These are phyloP conservation scores for Philaethria dido DNA, from an alignment of 2,888 invertebrate genomes.

Conservation along the genomic window DNA sequence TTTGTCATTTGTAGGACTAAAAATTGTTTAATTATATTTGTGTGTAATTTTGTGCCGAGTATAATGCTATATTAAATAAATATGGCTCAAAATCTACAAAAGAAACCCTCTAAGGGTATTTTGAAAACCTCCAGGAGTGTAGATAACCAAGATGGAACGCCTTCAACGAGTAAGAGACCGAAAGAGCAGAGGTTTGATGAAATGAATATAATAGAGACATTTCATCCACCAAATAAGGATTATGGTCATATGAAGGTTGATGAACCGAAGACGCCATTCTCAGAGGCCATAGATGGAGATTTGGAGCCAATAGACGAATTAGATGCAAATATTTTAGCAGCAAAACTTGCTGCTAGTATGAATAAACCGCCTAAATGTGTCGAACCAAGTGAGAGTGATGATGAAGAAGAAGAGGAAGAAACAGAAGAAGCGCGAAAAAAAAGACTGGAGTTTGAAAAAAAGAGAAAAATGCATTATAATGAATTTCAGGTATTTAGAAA, in stretches of 20 bases:
- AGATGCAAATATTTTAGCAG: slow-evolving; percentile 89
- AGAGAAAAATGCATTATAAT: slow-evolving; percentile 98
- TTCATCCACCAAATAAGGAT: slow-evolving; percentile 98
- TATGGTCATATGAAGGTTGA: slow-evolving; percentile 99
- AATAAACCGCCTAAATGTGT: slow-evolving; percentile 76
- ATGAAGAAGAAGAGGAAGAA: slow-evolving; percentile 84
- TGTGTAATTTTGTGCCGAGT: slow-evolving; percentile 34
- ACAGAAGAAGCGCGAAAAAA: slow-evolving; percentile 86
- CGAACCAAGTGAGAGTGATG: slow-evolving; percentile 82
- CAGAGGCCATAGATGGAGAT: slow-evolving; percentile 85
- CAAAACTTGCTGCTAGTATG: slow-evolving; percentile 86
- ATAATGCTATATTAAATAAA: slow-evolving; percentile 57
- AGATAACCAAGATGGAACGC: slow-evolving; percentile 85
- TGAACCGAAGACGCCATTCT: slow-evolving; percentile 97
- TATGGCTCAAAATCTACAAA: slow-evolving; percentile 91
- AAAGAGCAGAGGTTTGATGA: slow-evolving; percentile 96
- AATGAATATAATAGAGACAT: slow-evolving; percentile 98
- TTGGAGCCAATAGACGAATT: slow-evolving; percentile 84
- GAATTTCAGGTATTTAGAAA: slow-evolving; percentile 87
- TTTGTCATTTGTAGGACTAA: slow-evolving; percentile 32
- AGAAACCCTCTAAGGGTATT: slow-evolving; percentile 94
- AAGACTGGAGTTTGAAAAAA: slow-evolving; percentile 93
- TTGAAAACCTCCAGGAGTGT: slow-evolving; percentile 96
- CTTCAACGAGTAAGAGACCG: slow-evolving; percentile 74
- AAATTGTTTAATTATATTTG: slow-evolving; percentile 32